phyloP scores from a whole-genome alignment of 2,797 vertebrate species.

The Hoplostethus atlanticus region DNA sequence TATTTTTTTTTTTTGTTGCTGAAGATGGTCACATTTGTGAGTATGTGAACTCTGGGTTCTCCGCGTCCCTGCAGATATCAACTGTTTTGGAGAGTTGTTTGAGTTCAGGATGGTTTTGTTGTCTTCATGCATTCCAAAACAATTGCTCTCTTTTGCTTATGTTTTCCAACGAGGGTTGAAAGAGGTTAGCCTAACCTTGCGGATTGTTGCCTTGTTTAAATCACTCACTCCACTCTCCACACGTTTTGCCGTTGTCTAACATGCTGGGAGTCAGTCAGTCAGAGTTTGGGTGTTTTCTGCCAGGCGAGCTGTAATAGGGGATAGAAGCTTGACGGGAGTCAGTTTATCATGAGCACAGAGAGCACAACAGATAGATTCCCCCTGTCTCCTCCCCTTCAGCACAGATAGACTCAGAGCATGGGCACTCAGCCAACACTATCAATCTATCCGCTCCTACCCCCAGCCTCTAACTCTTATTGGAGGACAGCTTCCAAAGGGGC shows the following conservation, averaged over 20 bases:
- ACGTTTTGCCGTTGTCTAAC: conserved; percentile 70
- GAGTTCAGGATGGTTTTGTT: conserved; percentile 48
- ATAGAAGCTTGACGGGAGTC: conserved; percentile 82
- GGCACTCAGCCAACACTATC: conserved; percentile 88
- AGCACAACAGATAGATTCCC: conserved; percentile 88
- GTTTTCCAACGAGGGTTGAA: conserved; percentile 29
- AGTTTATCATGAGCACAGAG: conserved; percentile 86
- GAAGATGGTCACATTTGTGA: conserved; percentile 52
- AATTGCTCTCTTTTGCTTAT: conserved; percentile 43
- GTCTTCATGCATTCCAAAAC: conserved; percentile 71
- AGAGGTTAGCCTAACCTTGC: conserved; percentile 66
- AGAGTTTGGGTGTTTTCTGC: conserved; percentile 80
- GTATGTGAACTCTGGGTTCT: conserved; percentile 55
- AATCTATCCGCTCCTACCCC: conserved; percentile 86
- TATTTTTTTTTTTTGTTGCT: conserved; percentile 39
- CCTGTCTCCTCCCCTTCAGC: conserved; percentile 84
- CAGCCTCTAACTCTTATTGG: conserved; percentile 81
- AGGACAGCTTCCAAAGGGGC: conserved; percentile 79
- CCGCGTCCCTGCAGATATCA: conserved; percentile 50
- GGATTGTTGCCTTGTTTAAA: conserved; percentile 64
- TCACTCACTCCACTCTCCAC: conserved; percentile 35
- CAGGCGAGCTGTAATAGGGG: conserved; percentile 79
- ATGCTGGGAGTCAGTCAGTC: conserved; percentile 71
- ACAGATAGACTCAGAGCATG: conserved; percentile 85
- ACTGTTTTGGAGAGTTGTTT: conserved; percentile 59